These are phyloP conservation scores for Hyaena hyaena DNA, from an alignment of 2,113 vertebrate genomes.

Conservation along the genomic window DNA sequence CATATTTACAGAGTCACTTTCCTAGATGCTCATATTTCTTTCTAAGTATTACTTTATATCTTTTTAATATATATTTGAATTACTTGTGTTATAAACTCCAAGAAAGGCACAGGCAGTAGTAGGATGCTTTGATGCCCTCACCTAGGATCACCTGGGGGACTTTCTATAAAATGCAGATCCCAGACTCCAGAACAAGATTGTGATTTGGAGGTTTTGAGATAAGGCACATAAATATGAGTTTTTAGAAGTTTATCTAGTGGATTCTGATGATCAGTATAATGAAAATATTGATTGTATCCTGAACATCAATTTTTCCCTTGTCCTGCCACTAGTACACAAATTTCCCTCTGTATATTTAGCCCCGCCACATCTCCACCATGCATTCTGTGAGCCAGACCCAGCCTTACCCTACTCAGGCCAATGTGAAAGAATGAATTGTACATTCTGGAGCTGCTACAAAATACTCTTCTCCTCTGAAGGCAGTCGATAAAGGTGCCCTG, in stretches of 20 bases:
- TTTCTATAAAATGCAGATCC: not conserved
- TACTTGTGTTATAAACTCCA: not conserved
- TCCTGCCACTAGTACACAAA: not conserved
- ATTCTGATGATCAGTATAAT: not conserved
- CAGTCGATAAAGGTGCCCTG: not conserved
- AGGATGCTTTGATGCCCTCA: not conserved
- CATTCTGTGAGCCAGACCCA: not conserved
- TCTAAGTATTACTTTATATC: slow-evolving; percentile 30
- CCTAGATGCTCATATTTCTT: not conserved
- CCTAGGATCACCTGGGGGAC: not conserved
- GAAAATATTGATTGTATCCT: not conserved
- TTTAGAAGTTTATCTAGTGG: not conserved
- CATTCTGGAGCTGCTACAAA: not conserved
- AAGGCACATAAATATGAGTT: not conserved
- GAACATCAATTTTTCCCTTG: not conserved
- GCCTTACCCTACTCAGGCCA: not conserved
- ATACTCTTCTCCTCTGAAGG: not conserved
- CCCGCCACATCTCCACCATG: accelerated
- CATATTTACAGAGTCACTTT: slow-evolving; percentile 33
- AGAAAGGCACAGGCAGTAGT: not conserved
- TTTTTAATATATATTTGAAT: not conserved
- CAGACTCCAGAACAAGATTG: not conserved
- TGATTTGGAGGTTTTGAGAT: not conserved
- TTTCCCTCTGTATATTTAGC: not conserved
- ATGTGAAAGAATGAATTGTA: not conserved